These are phyloP conservation scores for Melanocharis versteri DNA, from an alignment of 2,113 vertebrate species.

Conservation along the genomic window DNA sequence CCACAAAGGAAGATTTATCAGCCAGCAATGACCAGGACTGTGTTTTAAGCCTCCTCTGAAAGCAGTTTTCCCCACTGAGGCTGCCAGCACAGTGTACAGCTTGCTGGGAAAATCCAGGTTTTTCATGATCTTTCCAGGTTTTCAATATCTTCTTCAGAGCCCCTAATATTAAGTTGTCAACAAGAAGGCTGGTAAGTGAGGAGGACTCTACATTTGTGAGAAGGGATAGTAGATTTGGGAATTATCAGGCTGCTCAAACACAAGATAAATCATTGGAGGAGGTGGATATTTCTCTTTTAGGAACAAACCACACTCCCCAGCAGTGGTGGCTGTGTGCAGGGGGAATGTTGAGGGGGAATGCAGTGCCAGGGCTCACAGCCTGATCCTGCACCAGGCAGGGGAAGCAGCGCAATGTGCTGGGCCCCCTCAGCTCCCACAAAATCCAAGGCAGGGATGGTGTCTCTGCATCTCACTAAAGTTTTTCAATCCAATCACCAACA, in stretches of 20 bases:
- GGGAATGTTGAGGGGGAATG: accelerated
- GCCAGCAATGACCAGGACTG: not conserved
- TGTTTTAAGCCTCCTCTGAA: not conserved
- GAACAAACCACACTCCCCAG: not conserved
- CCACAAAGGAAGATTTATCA: not conserved
- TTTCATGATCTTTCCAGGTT: not conserved
- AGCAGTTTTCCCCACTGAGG: not conserved
- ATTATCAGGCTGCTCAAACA: not conserved
- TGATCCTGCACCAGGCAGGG: not conserved
- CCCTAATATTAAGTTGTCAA: conserved; percentile 3
- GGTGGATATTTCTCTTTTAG: not conserved
- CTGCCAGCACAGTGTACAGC: not conserved
- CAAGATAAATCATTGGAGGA: not conserved
- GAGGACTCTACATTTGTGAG: not conserved
- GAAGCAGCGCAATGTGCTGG: not conserved
- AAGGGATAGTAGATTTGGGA: conserved; percentile 4
- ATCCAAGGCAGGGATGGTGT: not conserved
- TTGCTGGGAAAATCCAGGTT: not conserved
- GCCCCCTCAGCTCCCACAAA: not conserved
- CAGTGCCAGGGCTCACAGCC: not conserved
- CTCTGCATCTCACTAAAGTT: not conserved
- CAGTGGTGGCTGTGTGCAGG: not conserved
- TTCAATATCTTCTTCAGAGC: not conserved
- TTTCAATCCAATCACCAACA: not conserved
- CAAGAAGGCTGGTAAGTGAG: not conserved